A percentile compares a stretch with the other conserved stretches of the same genome.
Evolutionary conservation across 2,113 vertebrate species (phyloP).

Genomic region (Smithornis capensis): DNA sequence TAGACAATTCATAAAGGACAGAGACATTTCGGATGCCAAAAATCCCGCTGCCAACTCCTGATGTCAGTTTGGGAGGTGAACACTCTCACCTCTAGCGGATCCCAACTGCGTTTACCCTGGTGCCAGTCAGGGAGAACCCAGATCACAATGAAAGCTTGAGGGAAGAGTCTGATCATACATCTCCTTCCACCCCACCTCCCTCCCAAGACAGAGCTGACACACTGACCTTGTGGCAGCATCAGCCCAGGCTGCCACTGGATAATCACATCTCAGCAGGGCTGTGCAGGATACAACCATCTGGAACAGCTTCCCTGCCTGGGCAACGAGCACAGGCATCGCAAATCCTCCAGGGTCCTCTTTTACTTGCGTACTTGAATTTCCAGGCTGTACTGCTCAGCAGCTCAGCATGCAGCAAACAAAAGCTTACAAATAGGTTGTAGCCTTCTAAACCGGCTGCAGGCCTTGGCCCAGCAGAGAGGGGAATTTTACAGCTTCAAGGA

Average conservation of each 20-base stretch:
- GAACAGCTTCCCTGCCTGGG: not conserved
- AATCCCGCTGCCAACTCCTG: not conserved
- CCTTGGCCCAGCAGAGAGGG: not conserved
- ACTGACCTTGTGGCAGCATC: not conserved
- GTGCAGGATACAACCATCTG: not conserved
- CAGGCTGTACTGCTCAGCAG: not conserved
- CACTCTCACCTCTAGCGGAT: not conserved
- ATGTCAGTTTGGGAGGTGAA: rapidly evolving
- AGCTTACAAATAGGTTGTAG: not conserved
- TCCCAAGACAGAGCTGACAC: not conserved
- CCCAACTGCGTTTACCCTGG: rapidly evolving
- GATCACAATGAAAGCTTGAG: not conserved
- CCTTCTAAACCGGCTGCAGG: not conserved
- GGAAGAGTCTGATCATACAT: not conserved
- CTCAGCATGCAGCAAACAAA: not conserved
- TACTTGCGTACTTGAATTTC: not conserved
- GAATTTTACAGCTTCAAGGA: not conserved
- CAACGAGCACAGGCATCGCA: not conserved
- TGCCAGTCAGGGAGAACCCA: rapidly evolving
- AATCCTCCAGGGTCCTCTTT: not conserved
- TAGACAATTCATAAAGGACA: not conserved
- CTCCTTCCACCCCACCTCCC: not conserved
- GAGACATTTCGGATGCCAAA: rapidly evolving
- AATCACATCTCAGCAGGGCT: not conserved
- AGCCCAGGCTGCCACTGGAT: not conserved